Evolutionary conservation across 2,888 invertebrate species (phyloP).

Genomic region (Eristalis intricaria): DNA sequence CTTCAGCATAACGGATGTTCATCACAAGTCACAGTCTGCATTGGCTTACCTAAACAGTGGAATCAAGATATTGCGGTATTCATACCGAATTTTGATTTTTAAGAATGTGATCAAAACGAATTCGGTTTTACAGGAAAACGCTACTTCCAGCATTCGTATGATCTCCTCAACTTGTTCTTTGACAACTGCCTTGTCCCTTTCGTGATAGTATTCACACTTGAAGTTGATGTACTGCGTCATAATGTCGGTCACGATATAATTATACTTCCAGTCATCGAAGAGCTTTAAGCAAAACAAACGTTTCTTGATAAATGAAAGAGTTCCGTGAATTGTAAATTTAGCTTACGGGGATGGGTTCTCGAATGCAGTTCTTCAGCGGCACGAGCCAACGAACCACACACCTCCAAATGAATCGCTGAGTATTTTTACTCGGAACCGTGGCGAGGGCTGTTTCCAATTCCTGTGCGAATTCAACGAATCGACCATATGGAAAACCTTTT

Average conservation of each 20-base stretch:
- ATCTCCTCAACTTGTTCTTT: conserved; percentile 49
- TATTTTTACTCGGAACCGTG: neutral
- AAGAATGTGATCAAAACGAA: conserved; percentile 65
- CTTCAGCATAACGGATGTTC: no score
- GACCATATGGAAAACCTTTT: conserved; percentile 55
- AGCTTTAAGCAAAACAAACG: conserved; percentile 46
- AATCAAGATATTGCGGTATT: conserved; percentile 55
- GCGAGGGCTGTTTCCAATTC: conserved; percentile 42
- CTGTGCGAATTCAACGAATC: conserved; percentile 38
- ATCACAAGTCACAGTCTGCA: no score
- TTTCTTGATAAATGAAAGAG: neutral
- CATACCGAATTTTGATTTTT: conserved; percentile 52
- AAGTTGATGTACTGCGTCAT: conserved; percentile 71
- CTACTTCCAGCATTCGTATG: conserved; percentile 37
- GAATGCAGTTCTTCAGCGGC: conserved; percentile 53
- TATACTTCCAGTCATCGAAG: conserved; percentile 60
- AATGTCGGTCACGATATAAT: conserved; percentile 56
- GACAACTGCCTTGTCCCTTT: conserved; percentile 5
- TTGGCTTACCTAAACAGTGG: conserved; percentile 70
- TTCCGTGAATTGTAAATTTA: neutral
- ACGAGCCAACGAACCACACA: conserved; percentile 66
- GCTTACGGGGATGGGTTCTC: neutral
- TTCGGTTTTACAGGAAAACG: conserved; percentile 60
- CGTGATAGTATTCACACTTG: conserved; percentile 51
- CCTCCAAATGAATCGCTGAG: conserved; percentile 67